These are phyloP conservation scores for Olivierus martensii DNA, from an alignment of 1,140 invertebrate species.

Conservation along the genomic window DNA sequence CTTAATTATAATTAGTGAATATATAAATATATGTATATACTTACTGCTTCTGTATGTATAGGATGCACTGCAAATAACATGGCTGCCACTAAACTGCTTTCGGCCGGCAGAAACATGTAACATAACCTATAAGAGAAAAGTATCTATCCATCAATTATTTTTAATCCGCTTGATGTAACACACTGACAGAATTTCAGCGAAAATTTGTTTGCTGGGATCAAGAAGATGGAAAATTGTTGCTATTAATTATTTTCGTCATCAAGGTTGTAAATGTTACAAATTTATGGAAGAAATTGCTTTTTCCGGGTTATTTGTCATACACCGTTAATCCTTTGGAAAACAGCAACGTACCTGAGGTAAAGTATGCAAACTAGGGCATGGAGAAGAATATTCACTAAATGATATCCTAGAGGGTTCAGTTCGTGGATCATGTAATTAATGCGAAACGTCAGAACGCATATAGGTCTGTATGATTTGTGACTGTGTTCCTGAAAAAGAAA, in stretches of 20 bases:
- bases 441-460: slow-evolving; percentile 83
- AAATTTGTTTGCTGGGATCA: neutral
- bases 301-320: neutral
- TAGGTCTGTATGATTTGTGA: slow-evolving; percentile 83
- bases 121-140: slow-evolving; percentile 8
- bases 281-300: neutral
- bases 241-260: neutral
- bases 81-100: slow-evolving; percentile 45
- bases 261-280: neutral
- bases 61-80: slow-evolving; percentile 93
- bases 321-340: neutral
- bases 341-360: slow-evolving; percentile 56
- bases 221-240: neutral
- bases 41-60: slow-evolving; percentile 94
- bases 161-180: neutral
- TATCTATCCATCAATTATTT: neutral
- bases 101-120: slow-evolving; percentile 4
- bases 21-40: no score
- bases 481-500: slow-evolving; percentile 62
- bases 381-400: slow-evolving; percentile 72
- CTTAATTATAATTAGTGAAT: no score
- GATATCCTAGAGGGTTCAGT: slow-evolving; percentile 76
- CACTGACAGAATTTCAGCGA: neutral
- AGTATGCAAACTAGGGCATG: slow-evolving; percentile 70
- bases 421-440: slow-evolving; percentile 77